Percentiles rank a stretch among this genome's conserved stretches.
Conservation (phyloP, 92 coral and sea anemone genomes). For the Porites lobata region DNA sequence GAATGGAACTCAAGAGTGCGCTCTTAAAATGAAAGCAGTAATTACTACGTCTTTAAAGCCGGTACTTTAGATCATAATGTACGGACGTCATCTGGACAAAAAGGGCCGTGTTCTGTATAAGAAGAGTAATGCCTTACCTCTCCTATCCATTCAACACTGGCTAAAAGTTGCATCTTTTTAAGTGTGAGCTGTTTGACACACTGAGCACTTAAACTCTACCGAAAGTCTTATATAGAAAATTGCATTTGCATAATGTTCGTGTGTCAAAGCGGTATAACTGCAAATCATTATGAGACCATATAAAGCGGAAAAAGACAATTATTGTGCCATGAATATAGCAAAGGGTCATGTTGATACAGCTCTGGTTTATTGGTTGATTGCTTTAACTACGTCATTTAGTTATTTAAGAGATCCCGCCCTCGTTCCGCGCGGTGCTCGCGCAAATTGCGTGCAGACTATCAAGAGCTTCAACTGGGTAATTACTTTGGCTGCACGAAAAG, state of each 20-base stretch:
- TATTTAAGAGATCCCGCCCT: background rate
- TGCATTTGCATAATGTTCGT: constrained; percentile 40
- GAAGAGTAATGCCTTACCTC: constrained; percentile 10
- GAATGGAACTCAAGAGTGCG: background rate
- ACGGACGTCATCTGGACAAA: too few relatives aligned
- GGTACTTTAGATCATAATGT: too few relatives aligned
- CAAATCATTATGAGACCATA: constrained; percentile 1
- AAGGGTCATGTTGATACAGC: background rate
- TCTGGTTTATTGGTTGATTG: constrained; percentile 24
- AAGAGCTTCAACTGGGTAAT: constrained; percentile 19
- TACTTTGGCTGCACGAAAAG: constrained; percentile 37
- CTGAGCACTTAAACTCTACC: background rate
- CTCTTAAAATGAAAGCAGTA: background rate
- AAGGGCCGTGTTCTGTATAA: background rate
- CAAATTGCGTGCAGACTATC: constrained; percentile 32
- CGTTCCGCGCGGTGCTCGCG: background rate
- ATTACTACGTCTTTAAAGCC: background rate
- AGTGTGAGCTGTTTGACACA: constrained; percentile 11
- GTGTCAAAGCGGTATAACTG: constrained; percentile 1
- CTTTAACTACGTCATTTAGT: constrained; percentile 1
- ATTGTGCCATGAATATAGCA: constrained; percentile 22
- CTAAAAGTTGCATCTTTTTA: constrained; percentile 36
- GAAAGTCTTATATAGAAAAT: constrained; percentile 19
- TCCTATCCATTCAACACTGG: background rate
- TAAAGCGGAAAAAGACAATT: constrained; percentile 6